phyloP scores from a whole-genome alignment of 2,797 vertebrate genomes.

The Anguilla megastoma region DNA sequence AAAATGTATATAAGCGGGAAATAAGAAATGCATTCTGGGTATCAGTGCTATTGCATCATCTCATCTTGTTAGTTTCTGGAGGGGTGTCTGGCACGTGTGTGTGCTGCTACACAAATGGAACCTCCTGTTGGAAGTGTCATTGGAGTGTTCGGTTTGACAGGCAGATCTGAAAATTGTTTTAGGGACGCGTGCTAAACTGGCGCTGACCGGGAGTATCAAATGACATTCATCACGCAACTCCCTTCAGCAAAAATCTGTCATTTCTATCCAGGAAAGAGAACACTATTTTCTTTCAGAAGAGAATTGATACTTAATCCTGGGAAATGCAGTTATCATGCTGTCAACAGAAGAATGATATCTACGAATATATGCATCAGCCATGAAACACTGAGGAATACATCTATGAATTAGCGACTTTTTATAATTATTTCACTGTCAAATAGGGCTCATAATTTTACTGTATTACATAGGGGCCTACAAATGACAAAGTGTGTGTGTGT shows the following conservation, averaged over 20 bases:
- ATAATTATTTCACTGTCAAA: neutral
- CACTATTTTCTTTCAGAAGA: neutral
- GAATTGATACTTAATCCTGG: neutral
- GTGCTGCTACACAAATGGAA: neutral
- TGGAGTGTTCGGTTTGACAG: conserved; percentile 12
- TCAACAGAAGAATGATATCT: neutral
- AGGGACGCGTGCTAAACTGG: conserved; percentile 18
- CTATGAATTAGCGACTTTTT: neutral
- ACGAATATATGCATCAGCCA: neutral
- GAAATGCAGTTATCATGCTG: neutral
- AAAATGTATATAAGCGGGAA: neutral
- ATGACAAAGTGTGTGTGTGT: neutral
- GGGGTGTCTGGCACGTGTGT: neutral
- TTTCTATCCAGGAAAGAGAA: neutral
- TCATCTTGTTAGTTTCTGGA: neutral
- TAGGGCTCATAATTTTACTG: neutral
- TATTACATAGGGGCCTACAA: neutral
- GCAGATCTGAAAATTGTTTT: conserved; percentile 30
- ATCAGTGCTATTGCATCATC: neutral
- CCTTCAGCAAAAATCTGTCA: neutral
- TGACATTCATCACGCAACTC: neutral
- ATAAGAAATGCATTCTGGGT: neutral
- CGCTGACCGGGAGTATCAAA: neutral
- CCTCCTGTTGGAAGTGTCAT: neutral
- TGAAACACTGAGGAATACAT: neutral